These are phyloP conservation scores for Otolemur garnettii DNA, from an alignment of 2,113 vertebrate genomes.

Conservation along the genomic window DNA sequence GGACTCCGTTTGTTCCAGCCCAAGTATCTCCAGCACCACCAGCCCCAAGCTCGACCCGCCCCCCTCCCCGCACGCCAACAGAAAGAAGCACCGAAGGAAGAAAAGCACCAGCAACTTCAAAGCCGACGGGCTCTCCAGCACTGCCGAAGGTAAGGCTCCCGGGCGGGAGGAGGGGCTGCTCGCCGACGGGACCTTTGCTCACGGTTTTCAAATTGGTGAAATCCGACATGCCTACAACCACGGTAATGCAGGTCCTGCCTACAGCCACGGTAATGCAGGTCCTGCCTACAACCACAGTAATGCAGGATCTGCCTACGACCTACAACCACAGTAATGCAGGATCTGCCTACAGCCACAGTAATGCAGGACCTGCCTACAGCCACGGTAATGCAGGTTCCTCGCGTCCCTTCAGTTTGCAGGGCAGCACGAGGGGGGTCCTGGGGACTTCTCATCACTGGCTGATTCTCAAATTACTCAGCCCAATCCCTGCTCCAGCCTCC, in stretches of 20 bases:
- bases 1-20: slow-evolving; percentile 97
- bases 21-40: slow-evolving; percentile 96
- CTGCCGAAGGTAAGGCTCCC: slow-evolving; percentile 93
- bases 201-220: rapidly evolving
- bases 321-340: neutral
- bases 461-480: rapidly evolving
- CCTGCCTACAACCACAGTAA: rapidly evolving
- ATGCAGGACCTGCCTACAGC: neutral
- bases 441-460: rapidly evolving
- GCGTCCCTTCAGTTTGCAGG: rapidly evolving
- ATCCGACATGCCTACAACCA: rapidly evolving
- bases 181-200: rapidly evolving
- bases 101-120: slow-evolving; percentile 99
- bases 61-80: slow-evolving; percentile 97
- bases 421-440: rapidly evolving
- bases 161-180: rapidly evolving
- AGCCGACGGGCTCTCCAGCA: slow-evolving; percentile 95
- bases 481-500: rapidly evolving
- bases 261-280: neutral
- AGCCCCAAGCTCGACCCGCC: slow-evolving; percentile 98
- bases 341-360: neutral
- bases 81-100: slow-evolving; percentile 99
- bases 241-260: no score
- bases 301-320: no score
- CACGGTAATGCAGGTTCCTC: rapidly evolving